Evolutionary conservation across 2,797 vertebrate genomes (phyloP).

Genomic region (Fundulus diaphanus): DNA sequence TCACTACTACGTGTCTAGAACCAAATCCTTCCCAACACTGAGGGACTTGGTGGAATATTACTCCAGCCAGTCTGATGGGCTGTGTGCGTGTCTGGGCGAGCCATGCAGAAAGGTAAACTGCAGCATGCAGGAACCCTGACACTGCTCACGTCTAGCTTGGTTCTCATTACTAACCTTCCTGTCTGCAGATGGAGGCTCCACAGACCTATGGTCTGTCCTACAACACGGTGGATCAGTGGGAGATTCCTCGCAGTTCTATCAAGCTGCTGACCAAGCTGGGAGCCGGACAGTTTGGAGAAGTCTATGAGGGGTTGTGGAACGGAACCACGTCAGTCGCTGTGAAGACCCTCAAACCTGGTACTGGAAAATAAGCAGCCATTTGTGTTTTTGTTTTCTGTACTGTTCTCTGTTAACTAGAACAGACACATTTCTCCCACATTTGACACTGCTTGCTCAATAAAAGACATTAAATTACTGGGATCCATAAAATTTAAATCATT

Average conservation of each 20-base stretch:
- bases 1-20: conserved; percentile 81
- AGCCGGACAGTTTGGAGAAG: conserved; percentile 94
- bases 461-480: neutral
- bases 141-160: neutral
- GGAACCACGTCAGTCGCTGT: conserved; percentile 90
- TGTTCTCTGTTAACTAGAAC: neutral
- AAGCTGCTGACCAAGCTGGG: conserved; percentile 86
- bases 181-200: conserved; percentile 74
- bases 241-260: conserved; percentile 89
- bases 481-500: neutral
- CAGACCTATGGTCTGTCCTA: conserved; percentile 89
- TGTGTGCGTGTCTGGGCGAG: conserved; percentile 84
- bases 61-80: conserved; percentile 79
- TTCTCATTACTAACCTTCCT: neutral
- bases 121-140: neutral
- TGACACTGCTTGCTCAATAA: neutral
- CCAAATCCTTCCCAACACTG: conserved; percentile 80
- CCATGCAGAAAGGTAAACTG: conserved; percentile 90
- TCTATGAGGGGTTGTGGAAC: conserved; percentile 94
- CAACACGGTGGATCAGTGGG: conserved; percentile 95
- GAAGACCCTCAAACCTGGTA: conserved; percentile 95
- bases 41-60: conserved; percentile 87
- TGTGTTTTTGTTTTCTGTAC: neutral
- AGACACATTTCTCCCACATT: neutral
- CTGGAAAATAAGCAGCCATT: neutral